A percentile compares a stretch with the other conserved stretches of the same genome.
Evolutionary conservation across 1,140 invertebrate genomes (phyloP).

Genomic region (Trichonephila clavata): DNA sequence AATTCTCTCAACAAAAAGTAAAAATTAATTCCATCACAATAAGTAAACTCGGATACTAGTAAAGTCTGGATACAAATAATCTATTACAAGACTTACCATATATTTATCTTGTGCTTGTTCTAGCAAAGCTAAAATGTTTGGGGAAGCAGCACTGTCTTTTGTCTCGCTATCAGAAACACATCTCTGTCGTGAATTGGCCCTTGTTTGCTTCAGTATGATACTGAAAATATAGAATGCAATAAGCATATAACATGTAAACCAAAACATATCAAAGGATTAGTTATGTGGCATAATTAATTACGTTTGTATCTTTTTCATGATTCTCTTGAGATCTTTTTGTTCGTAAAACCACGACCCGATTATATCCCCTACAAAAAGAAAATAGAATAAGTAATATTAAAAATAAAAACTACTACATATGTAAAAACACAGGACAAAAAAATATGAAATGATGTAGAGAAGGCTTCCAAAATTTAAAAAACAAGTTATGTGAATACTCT

Average conservation of each 20-base stretch:
- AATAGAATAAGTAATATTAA: not conserved
- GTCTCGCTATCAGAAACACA: constrained; percentile 55
- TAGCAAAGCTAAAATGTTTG: constrained; percentile 93
- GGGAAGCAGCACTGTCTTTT: constrained; percentile 79
- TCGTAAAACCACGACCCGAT: constrained; percentile 97
- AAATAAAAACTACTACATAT: not conserved
- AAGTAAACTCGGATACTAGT: not conserved
- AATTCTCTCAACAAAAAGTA: too few relatives aligned
- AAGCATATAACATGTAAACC: too few relatives aligned
- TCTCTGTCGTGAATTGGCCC: not conserved
- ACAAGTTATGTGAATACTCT: too few relatives aligned
- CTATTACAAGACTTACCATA: constrained; percentile 54
- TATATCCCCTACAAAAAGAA: constrained; percentile 80
- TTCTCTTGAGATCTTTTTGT: constrained; percentile 85
- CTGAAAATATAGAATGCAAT: constrained; percentile 21
- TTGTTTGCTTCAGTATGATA: constrained; percentile 38
- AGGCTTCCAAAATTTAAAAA: too few relatives aligned
- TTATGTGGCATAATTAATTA: constrained; percentile 23
- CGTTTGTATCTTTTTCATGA: constrained; percentile 87
- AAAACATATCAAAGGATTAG: not conserved
- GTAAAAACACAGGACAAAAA: too few relatives aligned
- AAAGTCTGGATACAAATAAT: not conserved
- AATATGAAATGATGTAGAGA: too few relatives aligned
- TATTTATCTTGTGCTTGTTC: constrained; percentile 90
- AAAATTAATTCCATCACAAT: not conserved